Percentiles rank a stretch among this genome's conserved stretches.
phyloP scores from a whole-genome alignment of 2,797 vertebrate species.

The Neoniphon sammara region DNA sequence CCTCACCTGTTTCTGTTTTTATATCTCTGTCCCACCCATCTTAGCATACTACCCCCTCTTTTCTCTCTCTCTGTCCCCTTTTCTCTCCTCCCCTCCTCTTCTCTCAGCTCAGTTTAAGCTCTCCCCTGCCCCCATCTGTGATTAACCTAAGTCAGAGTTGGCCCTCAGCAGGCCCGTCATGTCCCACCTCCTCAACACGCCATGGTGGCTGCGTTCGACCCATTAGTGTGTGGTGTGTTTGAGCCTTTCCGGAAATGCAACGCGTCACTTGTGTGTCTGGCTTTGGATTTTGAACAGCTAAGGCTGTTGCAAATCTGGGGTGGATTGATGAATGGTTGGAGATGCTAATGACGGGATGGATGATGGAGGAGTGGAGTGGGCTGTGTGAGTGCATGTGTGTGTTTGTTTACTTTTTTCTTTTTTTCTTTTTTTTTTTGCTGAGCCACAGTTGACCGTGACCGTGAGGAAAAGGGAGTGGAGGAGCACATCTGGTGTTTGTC shows the following conservation, averaged over 20 bases:
- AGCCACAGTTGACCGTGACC: slow-evolving; percentile 64
- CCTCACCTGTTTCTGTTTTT: slow-evolving; percentile 19
- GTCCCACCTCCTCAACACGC: background rate
- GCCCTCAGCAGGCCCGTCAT: slow-evolving; percentile 5
- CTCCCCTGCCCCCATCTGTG: background rate
- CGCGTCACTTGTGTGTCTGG: slow-evolving; percentile 53
- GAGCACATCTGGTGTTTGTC: slow-evolving; percentile 71
- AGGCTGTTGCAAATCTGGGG: slow-evolving; percentile 65
- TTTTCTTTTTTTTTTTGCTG: slow-evolving; percentile 8
- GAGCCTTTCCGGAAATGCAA: slow-evolving; percentile 53
- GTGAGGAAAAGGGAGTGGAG: slow-evolving; percentile 48
- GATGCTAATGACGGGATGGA: slow-evolving; percentile 36
- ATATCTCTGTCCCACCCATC: background rate
- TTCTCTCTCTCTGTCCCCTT: slow-evolving; percentile 1
- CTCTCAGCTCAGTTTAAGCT: background rate
- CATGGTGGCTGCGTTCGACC: slow-evolving; percentile 27
- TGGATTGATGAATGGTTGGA: slow-evolving; percentile 46
- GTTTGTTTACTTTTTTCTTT: slow-evolving; percentile 21
- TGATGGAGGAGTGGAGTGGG: slow-evolving; percentile 16
- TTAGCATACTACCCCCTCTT: too few species aligned
- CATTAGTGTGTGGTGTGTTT: slow-evolving; percentile 37
- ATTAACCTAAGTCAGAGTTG: background rate
- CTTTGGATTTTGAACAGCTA: slow-evolving; percentile 69
- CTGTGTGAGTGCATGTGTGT: slow-evolving; percentile 6
- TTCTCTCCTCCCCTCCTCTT: slow-evolving; percentile 5